These are phyloP conservation scores for Agonopterix heracliana DNA, from an alignment of 2,888 invertebrate genomes.

Conservation along the genomic window DNA sequence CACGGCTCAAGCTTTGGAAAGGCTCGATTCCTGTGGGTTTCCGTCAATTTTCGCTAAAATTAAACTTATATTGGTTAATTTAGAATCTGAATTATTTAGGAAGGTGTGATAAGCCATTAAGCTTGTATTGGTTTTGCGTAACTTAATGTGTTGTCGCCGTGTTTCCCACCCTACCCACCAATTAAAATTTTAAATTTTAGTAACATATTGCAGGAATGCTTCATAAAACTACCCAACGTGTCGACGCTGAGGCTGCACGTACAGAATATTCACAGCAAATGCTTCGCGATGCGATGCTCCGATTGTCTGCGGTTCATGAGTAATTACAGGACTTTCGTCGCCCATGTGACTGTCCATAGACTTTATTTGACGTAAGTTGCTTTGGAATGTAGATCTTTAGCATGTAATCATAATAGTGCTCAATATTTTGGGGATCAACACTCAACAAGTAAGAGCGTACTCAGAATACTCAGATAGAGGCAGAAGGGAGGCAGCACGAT, in stretches of 20 bases:
- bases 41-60: neutral
- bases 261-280: constrained; percentile 66
- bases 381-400: neutral
- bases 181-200: no score
- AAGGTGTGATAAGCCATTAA: no score
- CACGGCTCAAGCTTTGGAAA: no score
- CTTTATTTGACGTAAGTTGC: constrained; percentile 54
- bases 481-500: no score
- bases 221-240: constrained; percentile 2
- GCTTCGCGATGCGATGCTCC: constrained; percentile 73
- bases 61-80: no score
- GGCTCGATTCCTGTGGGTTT: neutral
- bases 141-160: no score
- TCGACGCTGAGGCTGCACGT: constrained; percentile 62
- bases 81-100: no score
- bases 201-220: constrained; percentile 10
- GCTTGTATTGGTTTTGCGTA: no score
- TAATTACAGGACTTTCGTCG: constrained; percentile 73
- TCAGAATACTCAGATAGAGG: no score
- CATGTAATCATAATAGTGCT: neutral
- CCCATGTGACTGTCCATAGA: constrained; percentile 73
- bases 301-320: constrained; percentile 76
- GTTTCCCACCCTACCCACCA: no score
- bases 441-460: no score
- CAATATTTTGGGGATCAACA: no score